phyloP scores from a whole-genome alignment of 2,113 vertebrate species.

The Atrichornis clamosus region DNA sequence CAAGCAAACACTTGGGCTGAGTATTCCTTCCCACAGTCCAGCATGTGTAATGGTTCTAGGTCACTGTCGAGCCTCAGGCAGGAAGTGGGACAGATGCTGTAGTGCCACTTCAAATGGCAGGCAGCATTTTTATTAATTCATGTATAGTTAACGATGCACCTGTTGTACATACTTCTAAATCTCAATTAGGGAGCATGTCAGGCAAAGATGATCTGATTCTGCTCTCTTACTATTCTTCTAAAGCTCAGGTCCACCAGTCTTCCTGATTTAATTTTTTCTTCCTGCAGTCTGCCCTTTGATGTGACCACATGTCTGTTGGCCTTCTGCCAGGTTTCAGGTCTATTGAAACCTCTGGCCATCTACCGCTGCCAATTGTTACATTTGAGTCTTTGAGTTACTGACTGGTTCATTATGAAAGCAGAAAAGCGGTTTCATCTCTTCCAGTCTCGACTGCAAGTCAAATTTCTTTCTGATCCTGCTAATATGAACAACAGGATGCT shows the following conservation, averaged over 20 bases:
- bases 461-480: not conserved
- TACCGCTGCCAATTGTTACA: not conserved
- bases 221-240: not conserved
- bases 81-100: conserved; percentile 5
- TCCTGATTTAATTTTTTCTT: not conserved
- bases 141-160: not conserved
- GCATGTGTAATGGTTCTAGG: not conserved
- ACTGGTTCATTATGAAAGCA: not conserved
- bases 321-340: not conserved
- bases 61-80: not conserved
- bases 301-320: not conserved
- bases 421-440: not conserved
- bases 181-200: not conserved
- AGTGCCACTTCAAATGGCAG: not conserved
- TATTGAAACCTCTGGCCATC: not conserved
- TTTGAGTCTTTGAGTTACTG: not conserved
- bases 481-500: not conserved
- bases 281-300: not conserved
- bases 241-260: not conserved
- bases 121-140: conserved; percentile 1
- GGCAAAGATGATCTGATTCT: not conserved
- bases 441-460: not conserved
- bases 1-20: conserved; percentile 19
- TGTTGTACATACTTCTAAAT: not conserved
- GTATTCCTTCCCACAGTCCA: not conserved